Conservation (phyloP, 92 coral and sea anemone species). For the Epizoanthus ramosus region DNA sequence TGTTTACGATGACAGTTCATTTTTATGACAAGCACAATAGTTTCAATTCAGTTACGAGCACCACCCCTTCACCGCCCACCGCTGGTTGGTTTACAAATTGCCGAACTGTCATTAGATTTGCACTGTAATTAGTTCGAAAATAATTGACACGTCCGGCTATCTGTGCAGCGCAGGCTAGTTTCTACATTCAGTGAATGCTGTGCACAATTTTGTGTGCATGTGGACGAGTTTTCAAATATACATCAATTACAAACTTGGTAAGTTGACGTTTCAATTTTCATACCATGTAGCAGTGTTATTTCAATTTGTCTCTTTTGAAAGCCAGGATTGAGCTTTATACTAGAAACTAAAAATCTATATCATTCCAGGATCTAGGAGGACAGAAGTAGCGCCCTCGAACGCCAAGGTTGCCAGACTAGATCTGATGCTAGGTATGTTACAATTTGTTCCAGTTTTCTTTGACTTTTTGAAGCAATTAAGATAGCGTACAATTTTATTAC, state of each 20-base stretch:
- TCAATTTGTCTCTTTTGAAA: no score
- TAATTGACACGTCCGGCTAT: no score
- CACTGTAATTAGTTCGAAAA: neutral
- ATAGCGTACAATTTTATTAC: neutral
- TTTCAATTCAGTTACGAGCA: neutral
- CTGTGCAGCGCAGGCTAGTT: no score
- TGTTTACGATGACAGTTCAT: slow-evolving; percentile 7
- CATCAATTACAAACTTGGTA: neutral
- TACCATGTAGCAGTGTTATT: neutral
- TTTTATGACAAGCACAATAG: slow-evolving; percentile 14
- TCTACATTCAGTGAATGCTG: neutral
- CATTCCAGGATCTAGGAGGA: slow-evolving; percentile 18
- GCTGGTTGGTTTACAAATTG: slow-evolving; percentile 13
- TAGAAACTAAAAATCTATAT: slow-evolving; percentile 11
- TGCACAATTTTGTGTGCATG: no score
- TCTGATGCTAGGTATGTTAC: slow-evolving; percentile 17
- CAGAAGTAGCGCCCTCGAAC: slow-evolving; percentile 24
- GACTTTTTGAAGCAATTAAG: slow-evolving; percentile 4
- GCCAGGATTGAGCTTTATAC: neutral
- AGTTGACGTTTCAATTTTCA: neutral
- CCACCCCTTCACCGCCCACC: slow-evolving; percentile 1
- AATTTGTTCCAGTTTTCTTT: slow-evolving; percentile 4
- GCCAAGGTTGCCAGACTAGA: slow-evolving; percentile 16
- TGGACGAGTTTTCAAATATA: neutral
- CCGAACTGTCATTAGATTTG: neutral